Conservation (phyloP, 2,797 vertebrate species). For the Clarias platycephalus region DNA sequence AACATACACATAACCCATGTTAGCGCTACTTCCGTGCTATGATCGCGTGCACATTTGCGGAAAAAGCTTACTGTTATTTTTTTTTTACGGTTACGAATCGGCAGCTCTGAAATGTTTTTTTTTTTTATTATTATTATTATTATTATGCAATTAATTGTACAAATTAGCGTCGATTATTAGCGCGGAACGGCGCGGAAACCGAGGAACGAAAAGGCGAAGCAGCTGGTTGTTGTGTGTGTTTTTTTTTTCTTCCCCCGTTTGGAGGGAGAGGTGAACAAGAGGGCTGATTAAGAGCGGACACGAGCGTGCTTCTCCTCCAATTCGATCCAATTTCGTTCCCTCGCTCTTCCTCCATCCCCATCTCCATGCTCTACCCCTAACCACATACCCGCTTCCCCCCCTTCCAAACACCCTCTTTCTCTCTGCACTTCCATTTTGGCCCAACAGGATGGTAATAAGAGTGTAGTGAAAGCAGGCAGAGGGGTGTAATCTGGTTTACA, state of each 20-base stretch:
- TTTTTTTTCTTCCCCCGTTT: neutral
- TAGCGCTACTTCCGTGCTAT: neutral
- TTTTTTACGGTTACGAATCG: conserved; percentile 60
- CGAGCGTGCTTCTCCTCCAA: neutral
- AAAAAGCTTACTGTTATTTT: conserved; percentile 66
- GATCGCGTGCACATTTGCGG: conserved; percentile 63
- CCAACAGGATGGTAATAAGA: conserved; percentile 12
- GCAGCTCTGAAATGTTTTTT: conserved; percentile 56
- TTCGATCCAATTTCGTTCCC: conserved; percentile 13
- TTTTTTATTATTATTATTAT: conserved; percentile 28
- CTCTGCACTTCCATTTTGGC: conserved; percentile 25
- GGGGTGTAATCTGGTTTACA: conserved; percentile 27
- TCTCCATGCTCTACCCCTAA: too few species aligned
- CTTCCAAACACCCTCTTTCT: neutral
- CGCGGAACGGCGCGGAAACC: conserved; percentile 42
- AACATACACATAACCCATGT: too few species aligned
- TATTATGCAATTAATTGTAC: conserved; percentile 65
- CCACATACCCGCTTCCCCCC: neutral
- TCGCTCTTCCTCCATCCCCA: neutral
- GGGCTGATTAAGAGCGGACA: conserved; percentile 51
- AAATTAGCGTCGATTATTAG: conserved; percentile 62
- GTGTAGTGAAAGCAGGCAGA: conserved; percentile 19
- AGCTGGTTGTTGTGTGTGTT: conserved; percentile 35
- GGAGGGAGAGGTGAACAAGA: conserved; percentile 49
- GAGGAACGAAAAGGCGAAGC: conserved; percentile 22